phyloP scores from a whole-genome alignment of 2,888 invertebrate genomes.

The Ophonus ardosiacus region DNA sequence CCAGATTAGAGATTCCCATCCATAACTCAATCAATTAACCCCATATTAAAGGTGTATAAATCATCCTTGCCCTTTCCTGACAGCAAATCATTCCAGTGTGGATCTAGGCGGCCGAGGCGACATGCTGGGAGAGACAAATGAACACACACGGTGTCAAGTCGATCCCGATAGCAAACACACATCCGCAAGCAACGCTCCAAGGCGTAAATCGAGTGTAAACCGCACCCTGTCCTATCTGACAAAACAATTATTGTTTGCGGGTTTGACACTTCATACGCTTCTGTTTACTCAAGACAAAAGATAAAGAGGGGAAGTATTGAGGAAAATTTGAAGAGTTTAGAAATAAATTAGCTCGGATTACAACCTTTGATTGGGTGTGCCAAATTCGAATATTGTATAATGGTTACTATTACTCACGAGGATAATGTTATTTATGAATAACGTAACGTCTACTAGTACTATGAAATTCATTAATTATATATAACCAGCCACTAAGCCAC shows the following conservation, averaged over 20 bases:
- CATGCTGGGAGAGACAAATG: slow-evolving; percentile 33
- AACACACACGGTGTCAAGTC: slow-evolving; percentile 26
- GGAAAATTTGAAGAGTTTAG: no score
- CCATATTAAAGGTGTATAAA: background rate
- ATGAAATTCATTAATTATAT: no score
- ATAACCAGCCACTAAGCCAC: no score
- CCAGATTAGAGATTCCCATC: background rate
- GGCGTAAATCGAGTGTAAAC: background rate
- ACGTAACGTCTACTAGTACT: no score
- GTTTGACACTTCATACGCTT: slow-evolving; percentile 1
- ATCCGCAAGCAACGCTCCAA: background rate
- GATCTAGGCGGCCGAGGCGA: background rate
- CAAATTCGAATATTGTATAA: no score
- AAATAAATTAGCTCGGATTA: no score
- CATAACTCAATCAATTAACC: background rate
- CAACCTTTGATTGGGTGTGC: no score
- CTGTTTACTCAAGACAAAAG: background rate
- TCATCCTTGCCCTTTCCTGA: slow-evolving; percentile 9
- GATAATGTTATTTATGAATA: no score
- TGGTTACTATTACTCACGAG: no score
- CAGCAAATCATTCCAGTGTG: slow-evolving; percentile 16
- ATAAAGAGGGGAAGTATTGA: no score
- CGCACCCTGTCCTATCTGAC: background rate
- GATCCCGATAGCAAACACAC: slow-evolving; percentile 32
- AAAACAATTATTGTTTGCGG: slow-evolving; percentile 25